Evolutionary conservation across 1,140 invertebrate species (phyloP).

Genomic region (Nylanderia fulva): DNA sequence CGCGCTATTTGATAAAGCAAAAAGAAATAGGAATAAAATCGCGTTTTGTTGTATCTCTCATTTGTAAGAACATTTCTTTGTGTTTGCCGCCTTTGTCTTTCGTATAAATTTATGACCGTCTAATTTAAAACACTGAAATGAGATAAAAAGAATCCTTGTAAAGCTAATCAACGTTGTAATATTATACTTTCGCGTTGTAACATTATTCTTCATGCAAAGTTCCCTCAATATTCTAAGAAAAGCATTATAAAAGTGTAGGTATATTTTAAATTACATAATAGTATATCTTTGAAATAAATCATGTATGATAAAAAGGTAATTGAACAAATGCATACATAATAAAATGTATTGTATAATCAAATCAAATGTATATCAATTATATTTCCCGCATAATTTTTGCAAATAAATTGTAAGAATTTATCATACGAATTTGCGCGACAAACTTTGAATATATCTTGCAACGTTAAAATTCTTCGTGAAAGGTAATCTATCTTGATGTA

Average conservation of each 20-base stretch:
- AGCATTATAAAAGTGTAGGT: background rate
- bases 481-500: slow-evolving; percentile 13
- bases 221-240: background rate
- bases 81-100: background rate
- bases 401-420: slow-evolving; percentile 8
- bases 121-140: background rate
- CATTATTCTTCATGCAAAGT: background rate
- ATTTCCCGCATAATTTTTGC: background rate
- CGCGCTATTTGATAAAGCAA: background rate
- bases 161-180: background rate
- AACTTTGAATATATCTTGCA: background rate
- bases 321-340: background rate
- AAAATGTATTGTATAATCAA: slow-evolving; percentile 13
- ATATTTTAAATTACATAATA: background rate
- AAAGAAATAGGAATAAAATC: background rate
- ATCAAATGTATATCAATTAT: slow-evolving; percentile 16
- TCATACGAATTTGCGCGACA: slow-evolving; percentile 3
- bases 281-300: background rate
- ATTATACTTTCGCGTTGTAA: background rate
- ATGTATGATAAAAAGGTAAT: background rate
- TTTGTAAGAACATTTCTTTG: background rate
- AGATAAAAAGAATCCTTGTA: slow-evolving; percentile 10
- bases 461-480: background rate
- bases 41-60: background rate
- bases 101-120: background rate